Evolutionary conservation across 2,113 vertebrate genomes (phyloP), one percentile per base, ranked within the genome.

Genomic region (Amphiprion percula): DNA sequence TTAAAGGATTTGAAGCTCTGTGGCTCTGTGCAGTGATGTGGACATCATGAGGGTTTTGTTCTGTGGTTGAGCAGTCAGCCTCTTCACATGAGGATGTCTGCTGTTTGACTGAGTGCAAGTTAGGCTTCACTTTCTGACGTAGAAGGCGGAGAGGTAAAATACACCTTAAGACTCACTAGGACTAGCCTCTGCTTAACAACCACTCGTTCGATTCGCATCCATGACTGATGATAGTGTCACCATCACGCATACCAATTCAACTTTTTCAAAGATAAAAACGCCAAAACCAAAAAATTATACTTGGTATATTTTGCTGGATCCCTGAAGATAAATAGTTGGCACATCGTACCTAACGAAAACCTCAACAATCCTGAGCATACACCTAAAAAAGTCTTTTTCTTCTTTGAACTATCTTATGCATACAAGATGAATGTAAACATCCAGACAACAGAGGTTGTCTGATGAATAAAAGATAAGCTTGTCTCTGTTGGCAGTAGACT

Each of bases 391-490:
- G 44, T n/a, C 55, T 50, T 63, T 74, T 44, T 23, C 46, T 24
- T 68, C 59, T n/a, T 19, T 69, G 16, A 30, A 30, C 16, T 61
- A 46, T 46, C 60, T 49, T 11, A 65, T 63, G 69, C 47, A 74
- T 68, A 61, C 63, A 68, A 77, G 70, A 70, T 81, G 59, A 79
- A 80, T 87, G 67, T 73, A 82, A 86, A 72, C 82, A 78, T 67
- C 58, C 83, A 83, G 83, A 83, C 75, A 49, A 84, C 65, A n/a
- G 52, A 58, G 73, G 79, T 50, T 66, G 74, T 49, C 80, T 21
- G 67, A 75, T 89, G 85, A 92, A 91, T 90, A 82, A 89, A 87
- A 82, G 63, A 91, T 90, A 12, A 68, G 77, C 61, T 46, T 0
- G 80, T 79, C 82, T 86, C 74, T 28, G 68, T 83, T 28, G 41